phyloP scores from a whole-genome alignment of 1,140 invertebrate genomes.

The Aethina tumida region DNA sequence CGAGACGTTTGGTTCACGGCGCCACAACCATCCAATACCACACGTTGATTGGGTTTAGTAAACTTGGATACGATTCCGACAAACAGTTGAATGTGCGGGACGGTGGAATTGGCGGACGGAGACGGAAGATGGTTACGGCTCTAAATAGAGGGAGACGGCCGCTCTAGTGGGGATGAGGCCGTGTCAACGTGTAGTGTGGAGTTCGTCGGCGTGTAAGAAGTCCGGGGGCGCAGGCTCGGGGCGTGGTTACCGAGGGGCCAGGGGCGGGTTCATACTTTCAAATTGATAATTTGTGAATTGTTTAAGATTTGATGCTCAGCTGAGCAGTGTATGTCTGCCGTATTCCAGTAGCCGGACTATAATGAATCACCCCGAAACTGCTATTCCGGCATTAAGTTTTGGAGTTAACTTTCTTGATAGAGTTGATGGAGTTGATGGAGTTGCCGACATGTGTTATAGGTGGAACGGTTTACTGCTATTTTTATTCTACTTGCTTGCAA shows the following conservation, averaged over 20 bases:
- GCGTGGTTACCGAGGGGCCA: constrained; percentile 24
- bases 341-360: constrained; percentile 26
- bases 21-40: constrained; percentile 44
- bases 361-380: constrained; percentile 25
- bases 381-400: too few relatives aligned
- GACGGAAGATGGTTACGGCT: constrained; percentile 12
- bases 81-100: constrained; percentile 11
- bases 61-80: constrained; percentile 25
- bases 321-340: constrained; percentile 26
- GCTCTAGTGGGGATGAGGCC: constrained; percentile 25
- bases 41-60: constrained; percentile 48
- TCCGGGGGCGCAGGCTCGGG: constrained; percentile 29
- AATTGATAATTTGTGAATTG: constrained; percentile 38
- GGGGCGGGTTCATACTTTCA: constrained; percentile 28
- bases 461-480: background rate
- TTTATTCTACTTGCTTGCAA: background rate
- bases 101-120: constrained; percentile 19
- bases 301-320: constrained; percentile 36
- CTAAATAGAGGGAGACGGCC: constrained; percentile 20
- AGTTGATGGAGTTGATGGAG: constrained; percentile 1
- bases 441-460: background rate
- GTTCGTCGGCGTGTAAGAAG: constrained; percentile 21
- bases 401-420: too few relatives aligned
- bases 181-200: constrained; percentile 18
- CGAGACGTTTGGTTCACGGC: constrained; percentile 30